Conservation (phyloP, 2,113 vertebrate species). For the Megaleporinus macrocephalus region DNA sequence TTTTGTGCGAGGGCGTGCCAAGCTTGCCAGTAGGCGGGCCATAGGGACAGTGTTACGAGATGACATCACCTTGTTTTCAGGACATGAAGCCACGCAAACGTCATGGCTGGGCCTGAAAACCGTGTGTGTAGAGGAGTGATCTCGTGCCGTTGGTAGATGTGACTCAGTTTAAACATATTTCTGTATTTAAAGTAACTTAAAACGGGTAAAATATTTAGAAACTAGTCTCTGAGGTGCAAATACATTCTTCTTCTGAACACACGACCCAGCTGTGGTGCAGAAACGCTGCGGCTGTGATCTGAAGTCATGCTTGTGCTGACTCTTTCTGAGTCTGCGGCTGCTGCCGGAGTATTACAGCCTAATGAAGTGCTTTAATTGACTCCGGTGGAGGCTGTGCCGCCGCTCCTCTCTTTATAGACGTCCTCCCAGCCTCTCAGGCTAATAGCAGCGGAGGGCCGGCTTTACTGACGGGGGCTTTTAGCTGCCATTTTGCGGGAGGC, state of each 20-base stretch:
- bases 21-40: too few relatives aligned
- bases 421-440: constrained; percentile 60
- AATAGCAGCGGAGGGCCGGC: constrained; percentile 68
- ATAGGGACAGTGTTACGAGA: too few relatives aligned
- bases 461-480: constrained; percentile 69
- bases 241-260: neutral
- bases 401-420: constrained; percentile 43
- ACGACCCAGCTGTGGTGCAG: neutral
- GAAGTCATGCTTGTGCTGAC: constrained; percentile 14
- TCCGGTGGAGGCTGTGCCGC: constrained; percentile 44
- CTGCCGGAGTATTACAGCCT: constrained; percentile 48
- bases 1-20: too few relatives aligned
- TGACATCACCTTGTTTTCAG: too few relatives aligned
- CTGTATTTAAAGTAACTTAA: too few relatives aligned
- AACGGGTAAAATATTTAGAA: too few relatives aligned
- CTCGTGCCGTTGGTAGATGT: too few relatives aligned
- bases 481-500: constrained; percentile 69
- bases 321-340: constrained; percentile 38
- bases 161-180: too few relatives aligned
- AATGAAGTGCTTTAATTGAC: constrained; percentile 70
- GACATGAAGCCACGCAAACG: too few relatives aligned
- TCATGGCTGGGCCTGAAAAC: too few relatives aligned
- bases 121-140: too few relatives aligned
- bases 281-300: neutral
- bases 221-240: neutral